Evolutionary conservation across 1,140 invertebrate species (phyloP), one percentile per base, ranked within the genome.

Genomic region (Nymphalis io): DNA sequence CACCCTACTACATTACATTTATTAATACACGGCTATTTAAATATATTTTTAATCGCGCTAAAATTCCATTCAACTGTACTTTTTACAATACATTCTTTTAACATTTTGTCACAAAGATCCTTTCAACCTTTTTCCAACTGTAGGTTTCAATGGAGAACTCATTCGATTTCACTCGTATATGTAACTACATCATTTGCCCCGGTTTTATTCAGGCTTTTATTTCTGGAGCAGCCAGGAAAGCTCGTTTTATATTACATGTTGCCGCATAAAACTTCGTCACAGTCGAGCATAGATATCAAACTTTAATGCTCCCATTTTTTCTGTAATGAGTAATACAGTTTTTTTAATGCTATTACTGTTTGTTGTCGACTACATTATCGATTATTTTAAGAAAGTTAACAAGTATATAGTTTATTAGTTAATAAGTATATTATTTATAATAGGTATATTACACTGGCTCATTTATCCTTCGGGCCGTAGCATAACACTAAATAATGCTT

Each of bases 151-250:
- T 71, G 60, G 69, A 63, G 55, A 68, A 71, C 57, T 64, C 73
- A 74, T 74, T 71, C 73, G 69, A 74, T 71, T 74, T 73, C 66
- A 63, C 71, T 60, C 60, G 65, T 73, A 73, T 65, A 64, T 71
- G 65, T 60, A 68, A 68, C 69, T 64, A 67, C 64, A 65, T 70
- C 62, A 70, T 70, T 70, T 70, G 73, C 64, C 64, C 65, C 71
- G 65, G 57, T 72, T 75, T 68, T 68, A 72, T 72, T 72, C 64
- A 62, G 60, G 27, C 73, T 65, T 75, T 75, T 75, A 75, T 71
- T 74, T 64, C 65, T 63, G 57, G 55, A 69, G 61, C 65, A 68
- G 51, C 60, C 27, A 63, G 65, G 58, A 21, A 63, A 59, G 40
- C 46, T 44, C 48, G 57, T 44, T 69, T 60, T 71, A 51, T 63